These are phyloP conservation scores for Cebus imitator DNA, from an alignment of 2,113 vertebrate species.

Conservation along the genomic window DNA sequence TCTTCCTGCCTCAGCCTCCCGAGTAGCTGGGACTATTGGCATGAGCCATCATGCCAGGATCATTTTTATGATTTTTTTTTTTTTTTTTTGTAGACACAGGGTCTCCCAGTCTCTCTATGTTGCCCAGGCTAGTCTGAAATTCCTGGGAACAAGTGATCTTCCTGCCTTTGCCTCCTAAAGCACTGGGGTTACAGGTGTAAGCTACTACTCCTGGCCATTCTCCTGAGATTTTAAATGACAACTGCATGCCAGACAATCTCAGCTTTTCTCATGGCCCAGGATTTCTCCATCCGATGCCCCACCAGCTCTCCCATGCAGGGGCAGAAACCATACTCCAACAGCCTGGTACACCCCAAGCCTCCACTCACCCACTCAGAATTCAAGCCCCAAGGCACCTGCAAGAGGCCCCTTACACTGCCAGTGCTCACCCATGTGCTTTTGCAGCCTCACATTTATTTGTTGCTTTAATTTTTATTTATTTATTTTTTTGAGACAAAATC, in stretches of 20 bases:
- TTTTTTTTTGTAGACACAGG: no score
- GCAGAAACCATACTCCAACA: no score
- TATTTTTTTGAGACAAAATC: no score
- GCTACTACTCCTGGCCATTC: neutral
- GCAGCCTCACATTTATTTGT: neutral
- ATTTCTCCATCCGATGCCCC: accelerated
- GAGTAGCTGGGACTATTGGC: no score
- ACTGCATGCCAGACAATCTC: neutral
- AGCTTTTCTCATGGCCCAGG: neutral
- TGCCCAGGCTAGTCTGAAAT: neutral
- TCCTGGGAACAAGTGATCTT: neutral
- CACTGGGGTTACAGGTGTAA: no score
- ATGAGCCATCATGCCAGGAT: no score
- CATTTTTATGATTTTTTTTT: no score
- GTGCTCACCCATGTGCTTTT: accelerated
- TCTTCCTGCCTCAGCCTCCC: no score
- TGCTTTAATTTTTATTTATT: no score
- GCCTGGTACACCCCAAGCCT: neutral
- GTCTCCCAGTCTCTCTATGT: no score
- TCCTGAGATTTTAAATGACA: neutral
- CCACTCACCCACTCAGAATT: neutral
- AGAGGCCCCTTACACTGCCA: neutral
- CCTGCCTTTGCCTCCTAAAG: neutral
- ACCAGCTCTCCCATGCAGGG: neutral
- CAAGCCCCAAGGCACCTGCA: neutral